Base-by-base conservation (phyloP, 2,797 vertebrate species). In the Amblyopsis hoosieri region DNA sequence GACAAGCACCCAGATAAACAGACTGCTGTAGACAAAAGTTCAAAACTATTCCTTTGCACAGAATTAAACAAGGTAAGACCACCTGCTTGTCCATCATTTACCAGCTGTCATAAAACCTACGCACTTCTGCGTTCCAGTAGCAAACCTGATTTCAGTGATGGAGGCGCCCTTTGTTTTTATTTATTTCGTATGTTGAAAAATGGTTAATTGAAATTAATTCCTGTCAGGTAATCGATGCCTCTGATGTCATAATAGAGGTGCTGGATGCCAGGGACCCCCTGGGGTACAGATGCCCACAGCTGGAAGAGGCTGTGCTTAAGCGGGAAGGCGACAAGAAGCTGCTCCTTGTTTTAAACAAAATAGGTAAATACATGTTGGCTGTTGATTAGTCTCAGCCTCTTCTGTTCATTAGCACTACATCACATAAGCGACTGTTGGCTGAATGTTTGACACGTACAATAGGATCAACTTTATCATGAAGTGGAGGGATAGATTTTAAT, bases 261-360 rank as follows among this genome's bases (percentile, higher is more conserved):
- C 85, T 99, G 17, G 98, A 99, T 82, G 96, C 97, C 45, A 94
- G 98, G 72, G 98, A 99, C 75, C 98, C 98, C 11, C 76, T 94
- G 75, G 97, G 98, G 5, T 96, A 86, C 80, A 90, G 98, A 2
- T 99, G 97, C 84, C 94, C 95, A 72, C 93, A 99, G 67, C 82
- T 97, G 65, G 98, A 99, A 77, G 91, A 96, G 67, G 87, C 90
- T 0, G 82, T 99, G 64, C 80, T 92, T 53, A 89, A 87, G 56
- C 89, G 82, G 48, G 89, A 69, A 42, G 91, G 89, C 58, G 89
- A 91, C 74, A 99, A 97, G 83, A 96, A 93, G 61, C 87, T 99
- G 2, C 14, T 99, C 0, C 75, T 99, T 29, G 75, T 98, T 67
- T 88, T 99, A 66, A 99, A 94, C 86, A 99, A 99, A 90, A 96